Base-by-base conservation (phyloP, 2,797 vertebrate genomes). In the Scleropages formosus region DNA sequence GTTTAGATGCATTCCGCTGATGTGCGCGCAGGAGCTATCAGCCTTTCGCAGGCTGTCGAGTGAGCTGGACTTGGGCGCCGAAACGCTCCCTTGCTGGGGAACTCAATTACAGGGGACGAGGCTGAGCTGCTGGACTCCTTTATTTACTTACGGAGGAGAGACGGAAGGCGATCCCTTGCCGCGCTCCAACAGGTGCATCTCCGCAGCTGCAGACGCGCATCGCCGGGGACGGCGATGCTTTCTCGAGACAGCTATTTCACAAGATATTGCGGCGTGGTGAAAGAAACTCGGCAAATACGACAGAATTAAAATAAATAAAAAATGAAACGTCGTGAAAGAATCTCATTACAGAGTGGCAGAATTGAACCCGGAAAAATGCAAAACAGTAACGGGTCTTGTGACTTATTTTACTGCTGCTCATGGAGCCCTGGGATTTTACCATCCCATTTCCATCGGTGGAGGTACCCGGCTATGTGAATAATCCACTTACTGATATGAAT, bases 61-160 rank as follows among this genome's bases (percentile, higher is more conserved):
- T 3, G 53, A 3, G 53, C 3, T 12, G 53, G 31, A 39, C 31
- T 2, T 31, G 31, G 31, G 31, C 39, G 31, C 12, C 12, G 2
- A 56, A 12, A 12, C 10, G 53, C 53, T 56, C 53, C 11, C 53
- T 10, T 8, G 22, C 20, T 22, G 69, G 9, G 69, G 18, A 26
- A 31, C 62, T 64, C 9, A 4, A 12, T 64, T 64, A 31, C 62
- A 31, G 31, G 12, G 12, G 13, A 20, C 70, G 70, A 39, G 56
- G 20, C 7, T 15, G 58, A 60, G 58, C 18, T 7, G 13, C 26
- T 0, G 6, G 27, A 0, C 56, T 11, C 27, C 31, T 46, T 46
- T 44, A 66, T 66, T 66, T 46, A n/a, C 27, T 44, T 46, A 66
- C 18, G 10, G 70, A 20, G 59, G 56, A 31, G 18, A 72, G 53